Conservation (phyloP, 1,140 invertebrate species). For the Drosophila kanapiae region DNA sequence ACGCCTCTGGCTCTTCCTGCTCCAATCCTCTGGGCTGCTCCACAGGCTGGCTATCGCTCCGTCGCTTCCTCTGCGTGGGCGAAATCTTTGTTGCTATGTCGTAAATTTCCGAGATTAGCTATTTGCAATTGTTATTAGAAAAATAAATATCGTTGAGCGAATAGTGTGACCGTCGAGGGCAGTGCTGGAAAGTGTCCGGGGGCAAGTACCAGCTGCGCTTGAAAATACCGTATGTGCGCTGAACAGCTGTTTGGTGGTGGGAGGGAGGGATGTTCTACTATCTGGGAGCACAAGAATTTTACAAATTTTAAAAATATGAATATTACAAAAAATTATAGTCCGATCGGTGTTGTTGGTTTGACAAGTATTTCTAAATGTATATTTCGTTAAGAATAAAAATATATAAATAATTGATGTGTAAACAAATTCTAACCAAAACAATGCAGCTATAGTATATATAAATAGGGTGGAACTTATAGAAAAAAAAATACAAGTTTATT, state of each 20-base stretch:
- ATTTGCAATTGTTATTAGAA: constrained; percentile 43
- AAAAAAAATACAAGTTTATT: neutral
- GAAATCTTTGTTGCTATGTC: constrained; percentile 11
- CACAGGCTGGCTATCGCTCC: constrained; percentile 17
- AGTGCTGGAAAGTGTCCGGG: constrained; percentile 14
- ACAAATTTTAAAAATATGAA: constrained; percentile 5
- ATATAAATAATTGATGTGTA: neutral
- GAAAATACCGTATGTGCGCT: constrained; percentile 15
- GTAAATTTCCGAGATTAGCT: neutral
- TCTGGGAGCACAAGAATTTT: neutral
- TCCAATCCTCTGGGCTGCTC: constrained; percentile 10
- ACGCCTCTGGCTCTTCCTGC: constrained; percentile 29
- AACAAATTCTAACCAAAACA: constrained; percentile 1
- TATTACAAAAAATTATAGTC: neutral
- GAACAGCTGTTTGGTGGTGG: constrained; percentile 9
- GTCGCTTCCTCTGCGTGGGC: neutral
- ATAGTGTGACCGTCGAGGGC: constrained; percentile 34
- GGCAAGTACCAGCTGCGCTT: neutral
- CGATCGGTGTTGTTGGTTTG: neutral
- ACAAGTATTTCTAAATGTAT: neutral
- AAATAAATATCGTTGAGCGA: constrained; percentile 41
- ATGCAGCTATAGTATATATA: constrained; percentile 3
- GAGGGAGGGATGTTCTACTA: constrained; percentile 3
- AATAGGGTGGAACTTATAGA: neutral
- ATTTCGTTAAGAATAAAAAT: neutral